These are phyloP conservation scores for Platycheirus albimanus DNA, from an alignment of 2,888 invertebrate species.

Conservation along the genomic window DNA sequence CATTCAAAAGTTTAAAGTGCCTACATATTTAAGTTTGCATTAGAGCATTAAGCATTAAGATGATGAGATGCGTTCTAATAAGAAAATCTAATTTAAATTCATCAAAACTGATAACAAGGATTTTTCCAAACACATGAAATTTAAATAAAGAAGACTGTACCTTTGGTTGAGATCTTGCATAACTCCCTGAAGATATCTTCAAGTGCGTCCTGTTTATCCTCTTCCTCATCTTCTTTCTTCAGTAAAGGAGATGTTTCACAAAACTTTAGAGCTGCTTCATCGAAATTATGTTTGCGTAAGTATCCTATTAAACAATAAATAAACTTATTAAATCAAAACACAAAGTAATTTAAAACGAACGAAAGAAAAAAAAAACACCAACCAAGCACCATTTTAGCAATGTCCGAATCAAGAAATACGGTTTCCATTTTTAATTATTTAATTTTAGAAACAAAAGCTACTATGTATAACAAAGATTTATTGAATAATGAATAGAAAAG, in stretches of 20 bases:
- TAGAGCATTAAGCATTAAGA: too few relatives aligned
- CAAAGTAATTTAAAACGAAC: background rate
- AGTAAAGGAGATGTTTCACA: conserved; percentile 80
- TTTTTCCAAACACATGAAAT: too few relatives aligned
- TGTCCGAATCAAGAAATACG: conserved; percentile 77
- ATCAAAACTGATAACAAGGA: too few relatives aligned
- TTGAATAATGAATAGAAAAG: too few relatives aligned
- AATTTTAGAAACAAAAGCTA: too few relatives aligned
- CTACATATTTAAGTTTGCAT: too few relatives aligned
- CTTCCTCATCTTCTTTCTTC: conserved; percentile 78
- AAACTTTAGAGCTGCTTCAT: conserved; percentile 78
- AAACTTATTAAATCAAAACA: background rate
- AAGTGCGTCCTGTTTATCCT: conserved; percentile 77
- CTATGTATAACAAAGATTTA: too few relatives aligned
- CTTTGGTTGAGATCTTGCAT: conserved; percentile 79
- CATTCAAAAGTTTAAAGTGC: background rate
- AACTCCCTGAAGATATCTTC: conserved; percentile 81
- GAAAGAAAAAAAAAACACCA: conserved; percentile 62
- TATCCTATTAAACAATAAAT: conserved; percentile 77
- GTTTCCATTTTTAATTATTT: conserved; percentile 57
- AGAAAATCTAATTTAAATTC: too few relatives aligned
- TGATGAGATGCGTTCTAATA: too few relatives aligned
- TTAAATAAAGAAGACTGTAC: conserved; percentile 72
- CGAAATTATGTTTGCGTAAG: conserved; percentile 79
- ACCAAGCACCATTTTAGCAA: conserved; percentile 81